Evolutionary conservation across 2,113 vertebrate genomes (phyloP).

Genomic region (Benitochromis conjunctus): DNA sequence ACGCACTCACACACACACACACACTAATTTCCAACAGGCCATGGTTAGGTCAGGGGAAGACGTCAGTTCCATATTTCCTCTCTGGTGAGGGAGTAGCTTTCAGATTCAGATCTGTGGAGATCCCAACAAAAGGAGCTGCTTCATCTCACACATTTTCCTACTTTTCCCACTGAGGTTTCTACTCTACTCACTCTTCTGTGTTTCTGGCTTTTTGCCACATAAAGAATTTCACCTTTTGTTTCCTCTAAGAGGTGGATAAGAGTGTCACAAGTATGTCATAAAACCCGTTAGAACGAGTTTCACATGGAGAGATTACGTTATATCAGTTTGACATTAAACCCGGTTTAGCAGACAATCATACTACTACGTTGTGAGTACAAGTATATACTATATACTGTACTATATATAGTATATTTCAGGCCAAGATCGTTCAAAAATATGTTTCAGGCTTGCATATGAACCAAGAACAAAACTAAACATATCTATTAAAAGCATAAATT

Average conservation of each 20-base stretch:
- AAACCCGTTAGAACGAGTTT: neutral
- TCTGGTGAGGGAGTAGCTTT: neutral
- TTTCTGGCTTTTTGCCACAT: neutral
- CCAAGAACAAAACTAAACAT: neutral
- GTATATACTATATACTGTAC: neutral
- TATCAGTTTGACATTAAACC: neutral
- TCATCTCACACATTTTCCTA: constrained; percentile 2
- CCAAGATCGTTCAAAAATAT: neutral
- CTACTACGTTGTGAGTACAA: neutral
- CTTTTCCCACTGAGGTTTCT: neutral
- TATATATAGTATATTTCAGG: neutral
- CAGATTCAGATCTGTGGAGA: constrained; percentile 25
- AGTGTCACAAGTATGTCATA: neutral
- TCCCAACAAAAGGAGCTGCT: constrained; percentile 10
- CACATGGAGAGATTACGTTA: neutral
- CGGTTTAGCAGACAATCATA: neutral
- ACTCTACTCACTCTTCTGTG: neutral
- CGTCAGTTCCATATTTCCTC: constrained; percentile 37
- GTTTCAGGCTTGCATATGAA: neutral
- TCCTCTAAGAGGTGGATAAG: neutral
- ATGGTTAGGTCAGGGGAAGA: constrained; percentile 4
- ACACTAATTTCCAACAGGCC: constrained; percentile 3
- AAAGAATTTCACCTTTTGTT: neutral
- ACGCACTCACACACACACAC: neutral
- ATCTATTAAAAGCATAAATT: neutral